Evolutionary conservation across 2,888 invertebrate species (phyloP), one percentile per base, ranked within the genome.

Genomic region (Willowsia nigromaculata): DNA sequence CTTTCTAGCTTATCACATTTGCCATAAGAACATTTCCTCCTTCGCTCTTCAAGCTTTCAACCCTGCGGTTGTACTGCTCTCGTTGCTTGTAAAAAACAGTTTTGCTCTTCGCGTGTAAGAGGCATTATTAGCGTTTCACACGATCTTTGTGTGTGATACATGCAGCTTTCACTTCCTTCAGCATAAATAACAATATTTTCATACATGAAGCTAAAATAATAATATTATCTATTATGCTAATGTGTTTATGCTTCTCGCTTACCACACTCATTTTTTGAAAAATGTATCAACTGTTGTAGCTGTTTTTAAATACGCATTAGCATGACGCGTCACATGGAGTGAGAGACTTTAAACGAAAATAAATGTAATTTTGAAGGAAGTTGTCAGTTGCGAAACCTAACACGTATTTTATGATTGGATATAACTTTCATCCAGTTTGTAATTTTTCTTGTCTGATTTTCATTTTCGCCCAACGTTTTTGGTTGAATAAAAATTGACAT

Each of bases 1-100:
- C 71, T 53, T 68, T 84, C 71, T 71, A 84, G 84, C 84, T 84
- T 84, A 84, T 84, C 84, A 53, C 68, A n/a, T 65, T 25, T 53
- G 22, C 83, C 83, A 71, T 71, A 71, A 71, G 27, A 37, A 47
- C 82, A 65, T 62, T 71, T 40, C 68, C 68, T 71, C 68, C 43
- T 43, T 40, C 18, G 15, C 18, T 33, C 59, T 9, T n/a, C n/a
- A 22, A 71, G 22, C 68, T 62, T 30, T 30, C 18, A 37, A 22
- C 30, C 65, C 37, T 68, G 68, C 68, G 68, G 68, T 71, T 71
- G 68, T 11, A 6, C 22, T 40, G 40, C 22, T 65, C n/a, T 65
- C 18, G 65, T 18, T 65, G 33, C 25, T 5, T 56, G 22, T 11
- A 11, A 56, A 56, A 43, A 13, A 6, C 5, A 56, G 56, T 11